Evolutionary conservation across 1,140 invertebrate genomes (phyloP), one percentile per base, ranked within the genome.

Genomic region (Drosophila triauraria): DNA sequence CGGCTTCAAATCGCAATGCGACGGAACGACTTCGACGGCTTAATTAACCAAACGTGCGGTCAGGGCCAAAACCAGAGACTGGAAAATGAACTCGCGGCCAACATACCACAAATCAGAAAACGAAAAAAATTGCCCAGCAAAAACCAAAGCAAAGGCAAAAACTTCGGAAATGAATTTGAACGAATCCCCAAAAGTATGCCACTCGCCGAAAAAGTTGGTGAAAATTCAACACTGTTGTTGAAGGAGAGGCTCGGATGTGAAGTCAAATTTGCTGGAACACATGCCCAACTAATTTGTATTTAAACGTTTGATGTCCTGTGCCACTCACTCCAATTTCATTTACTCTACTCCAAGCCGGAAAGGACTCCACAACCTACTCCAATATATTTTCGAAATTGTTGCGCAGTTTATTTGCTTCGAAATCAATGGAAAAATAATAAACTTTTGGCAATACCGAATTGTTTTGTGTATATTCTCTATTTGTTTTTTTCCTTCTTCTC

Each of bases 371-470:
- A 40, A 44, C 48, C 68, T 53, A 59, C 6, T 51, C 25, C 54
- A 43, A 48, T 46, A 72, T 47, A 75, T 75, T 54, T 47, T 50
- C 35, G 43, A 58, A 75, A 76, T 76, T 76, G 70, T 76, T 75
- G 70, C 70, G 60, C 74, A 75, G 60, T 76, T 57, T 35, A 65
- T 77, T 69, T 60, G 62, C 74, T 27, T 56, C n/a, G 51, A 35
- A 61, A 75, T 81, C 72, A 77, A 76, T 82, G 75, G 63, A 38
- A 57, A 71, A 86, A 82, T 88, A 86, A 87, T 86, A 77, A 76
- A 87, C 75, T 87, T 87, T 87, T 60, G 59, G 62, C 57, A 46
- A 68, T 72, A 69, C 62, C 67, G 17, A 32, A 25, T 76, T 59
- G n/a, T 65, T 51, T 53, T 43, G 20, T 30, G 12, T 72, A 35